A percentile compares a stretch with the other conserved stretches of the same genome.
Conservation (phyloP, 2,797 vertebrate species). For the Rhinatrema bivittatum region DNA sequence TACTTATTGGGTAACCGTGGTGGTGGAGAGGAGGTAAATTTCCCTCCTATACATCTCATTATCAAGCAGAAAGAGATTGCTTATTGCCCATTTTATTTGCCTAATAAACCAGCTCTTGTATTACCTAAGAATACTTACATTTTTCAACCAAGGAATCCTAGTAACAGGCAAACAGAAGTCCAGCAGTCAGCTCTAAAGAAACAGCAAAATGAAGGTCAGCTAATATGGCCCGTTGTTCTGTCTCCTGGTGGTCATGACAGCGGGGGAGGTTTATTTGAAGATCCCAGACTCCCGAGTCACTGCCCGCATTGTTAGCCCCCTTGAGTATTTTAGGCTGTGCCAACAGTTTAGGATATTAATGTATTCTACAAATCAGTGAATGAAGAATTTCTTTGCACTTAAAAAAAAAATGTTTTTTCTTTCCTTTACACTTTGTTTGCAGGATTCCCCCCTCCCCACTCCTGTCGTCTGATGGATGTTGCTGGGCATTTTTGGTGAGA, state of each 20-base stretch:
- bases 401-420: slow-evolving; percentile 15
- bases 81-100: slow-evolving; percentile 68
- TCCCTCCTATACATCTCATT: slow-evolving; percentile 21
- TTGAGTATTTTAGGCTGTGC: slow-evolving; percentile 59
- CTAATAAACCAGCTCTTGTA: slow-evolving; percentile 67
- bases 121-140: slow-evolving; percentile 69
- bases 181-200: slow-evolving; percentile 84
- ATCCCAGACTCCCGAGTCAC: slow-evolving; percentile 92
- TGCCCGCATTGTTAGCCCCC: slow-evolving; percentile 77
- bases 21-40: too few relatives aligned
- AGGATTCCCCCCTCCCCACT: slow-evolving; percentile 29
- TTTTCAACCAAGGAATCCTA: slow-evolving; percentile 80
- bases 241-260: slow-evolving; percentile 80
- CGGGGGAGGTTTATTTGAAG: slow-evolving; percentile 82
- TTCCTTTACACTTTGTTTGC: slow-evolving; percentile 73
- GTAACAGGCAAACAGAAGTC: slow-evolving; percentile 84
- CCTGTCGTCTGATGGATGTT: slow-evolving; percentile 67
- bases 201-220: slow-evolving; percentile 88
- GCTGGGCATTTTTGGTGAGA: slow-evolving; percentile 70
- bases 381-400: slow-evolving; percentile 70
- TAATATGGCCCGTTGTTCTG: slow-evolving; percentile 71
- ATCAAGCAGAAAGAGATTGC: slow-evolving; percentile 63
- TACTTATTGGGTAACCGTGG: too few relatives aligned
- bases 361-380: slow-evolving; percentile 73
- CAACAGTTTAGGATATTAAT: slow-evolving; percentile 88